Evolutionary conservation across 35 echinoderm and acorn worm species (phyloP).

Genomic region (Heliocidaris erythrogramma): DNA sequence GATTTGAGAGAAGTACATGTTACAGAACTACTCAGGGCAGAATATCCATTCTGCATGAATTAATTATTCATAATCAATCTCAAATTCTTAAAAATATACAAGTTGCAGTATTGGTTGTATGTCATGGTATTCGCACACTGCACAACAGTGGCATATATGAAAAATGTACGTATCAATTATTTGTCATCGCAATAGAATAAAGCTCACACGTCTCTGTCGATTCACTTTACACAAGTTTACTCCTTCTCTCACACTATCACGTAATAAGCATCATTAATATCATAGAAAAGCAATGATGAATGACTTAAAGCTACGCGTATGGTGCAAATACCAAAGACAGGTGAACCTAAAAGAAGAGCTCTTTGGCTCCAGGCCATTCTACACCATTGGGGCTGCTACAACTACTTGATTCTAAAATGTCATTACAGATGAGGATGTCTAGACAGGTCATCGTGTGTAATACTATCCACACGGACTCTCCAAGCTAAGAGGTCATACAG

Average conservation of each 20-base stretch:
- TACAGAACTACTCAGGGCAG: not conserved
- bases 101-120: slow-evolving; percentile 3
- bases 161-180: slow-evolving; percentile 1
- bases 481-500: not conserved
- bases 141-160: slow-evolving; percentile 3
- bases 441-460: not conserved
- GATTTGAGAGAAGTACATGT: not conserved
- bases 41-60: slow-evolving; percentile 4
- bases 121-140: not conserved
- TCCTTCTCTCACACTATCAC: not conserved
- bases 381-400: not conserved
- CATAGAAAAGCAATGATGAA: slow-evolving; percentile 5
- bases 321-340: not conserved
- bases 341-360: not conserved
- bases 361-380: not conserved
- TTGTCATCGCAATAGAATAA: slow-evolving; percentile 12
- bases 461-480: not conserved
- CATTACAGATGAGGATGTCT: not conserved
- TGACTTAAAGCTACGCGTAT: not conserved
- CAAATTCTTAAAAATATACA: slow-evolving; percentile 19
- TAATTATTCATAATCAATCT: not conserved
- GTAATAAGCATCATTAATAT: not conserved
- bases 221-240: slow-evolving; percentile 4
- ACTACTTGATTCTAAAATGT: not conserved
- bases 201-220: not conserved